Conservation (phyloP, 2,888 invertebrate species). For the Caenorhabditis auriculariae region DNA sequence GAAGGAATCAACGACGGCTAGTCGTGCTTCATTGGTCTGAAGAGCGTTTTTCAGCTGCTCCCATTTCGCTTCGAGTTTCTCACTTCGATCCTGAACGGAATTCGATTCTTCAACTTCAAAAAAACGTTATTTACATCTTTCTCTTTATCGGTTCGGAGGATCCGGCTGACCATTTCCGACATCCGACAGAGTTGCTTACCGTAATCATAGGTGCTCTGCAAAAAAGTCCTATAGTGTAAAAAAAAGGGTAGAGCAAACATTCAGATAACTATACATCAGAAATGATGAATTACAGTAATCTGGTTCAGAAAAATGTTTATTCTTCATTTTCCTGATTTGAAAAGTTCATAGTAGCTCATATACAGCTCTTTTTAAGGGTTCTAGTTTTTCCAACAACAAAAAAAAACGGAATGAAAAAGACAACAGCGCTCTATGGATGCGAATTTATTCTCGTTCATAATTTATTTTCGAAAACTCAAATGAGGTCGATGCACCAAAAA, state of each 20-base stretch:
- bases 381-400: too few relatives aligned
- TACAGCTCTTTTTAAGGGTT: too few relatives aligned
- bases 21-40: constrained; percentile 37
- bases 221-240: constrained; percentile 14
- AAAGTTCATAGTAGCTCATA: too few relatives aligned
- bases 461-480: too few relatives aligned
- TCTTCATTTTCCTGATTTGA: too few relatives aligned
- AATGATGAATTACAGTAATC: too few relatives aligned
- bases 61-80: constrained; percentile 39
- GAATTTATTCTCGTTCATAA: too few relatives aligned
- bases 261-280: too few relatives aligned
- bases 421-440: too few relatives aligned
- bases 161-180: constrained; percentile 75
- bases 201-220: constrained; percentile 79
- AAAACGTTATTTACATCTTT: not conserved
- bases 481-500: not conserved
- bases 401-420: too few relatives aligned
- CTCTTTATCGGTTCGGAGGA: constrained; percentile 70
- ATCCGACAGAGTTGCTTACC: constrained; percentile 79
- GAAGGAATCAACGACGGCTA: constrained; percentile 40
- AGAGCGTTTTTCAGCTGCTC: constrained; percentile 35
- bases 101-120: not conserved
- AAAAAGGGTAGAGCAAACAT: too few relatives aligned
- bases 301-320: too few relatives aligned
- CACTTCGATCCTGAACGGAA: constrained; percentile 18